phyloP scores from a whole-genome alignment of 2,113 vertebrate genomes.

The Lipotes vexillifer region DNA sequence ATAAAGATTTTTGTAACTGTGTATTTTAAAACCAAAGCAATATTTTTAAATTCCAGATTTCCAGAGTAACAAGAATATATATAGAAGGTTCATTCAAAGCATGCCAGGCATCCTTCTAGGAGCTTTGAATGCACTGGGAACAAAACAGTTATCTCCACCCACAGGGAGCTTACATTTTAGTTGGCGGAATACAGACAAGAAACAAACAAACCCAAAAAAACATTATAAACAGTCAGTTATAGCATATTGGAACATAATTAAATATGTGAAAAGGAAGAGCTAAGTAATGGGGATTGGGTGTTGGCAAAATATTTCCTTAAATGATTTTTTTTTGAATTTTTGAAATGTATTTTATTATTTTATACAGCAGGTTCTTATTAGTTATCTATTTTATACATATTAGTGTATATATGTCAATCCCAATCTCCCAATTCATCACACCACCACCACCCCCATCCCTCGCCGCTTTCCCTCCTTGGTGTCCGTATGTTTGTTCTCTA shows the following conservation, averaged over 20 bases:
- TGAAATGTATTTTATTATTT: no score
- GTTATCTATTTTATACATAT: no score
- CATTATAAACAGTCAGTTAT: background rate
- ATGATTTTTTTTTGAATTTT: background rate
- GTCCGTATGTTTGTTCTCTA: no score
- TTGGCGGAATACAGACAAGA: background rate
- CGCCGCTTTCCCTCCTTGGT: no score
- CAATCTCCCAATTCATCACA: no score
- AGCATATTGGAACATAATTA: background rate
- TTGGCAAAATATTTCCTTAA: background rate
- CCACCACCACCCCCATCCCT: no score
- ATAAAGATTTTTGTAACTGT: background rate
- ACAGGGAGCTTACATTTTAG: background rate
- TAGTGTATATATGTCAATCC: no score
- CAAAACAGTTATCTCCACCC: background rate
- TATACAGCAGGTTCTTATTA: no score
- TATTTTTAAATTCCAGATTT: background rate
- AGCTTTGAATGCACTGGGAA: background rate
- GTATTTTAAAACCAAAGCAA: conserved; percentile 16
- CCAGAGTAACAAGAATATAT: background rate
- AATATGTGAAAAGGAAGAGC: background rate
- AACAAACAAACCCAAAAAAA: background rate
- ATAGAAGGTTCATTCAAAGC: background rate
- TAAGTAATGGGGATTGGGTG: background rate
- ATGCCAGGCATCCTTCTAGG: background rate